These are phyloP conservation scores for Plusia festucae DNA, from an alignment of 2,888 invertebrate genomes.

Conservation along the genomic window DNA sequence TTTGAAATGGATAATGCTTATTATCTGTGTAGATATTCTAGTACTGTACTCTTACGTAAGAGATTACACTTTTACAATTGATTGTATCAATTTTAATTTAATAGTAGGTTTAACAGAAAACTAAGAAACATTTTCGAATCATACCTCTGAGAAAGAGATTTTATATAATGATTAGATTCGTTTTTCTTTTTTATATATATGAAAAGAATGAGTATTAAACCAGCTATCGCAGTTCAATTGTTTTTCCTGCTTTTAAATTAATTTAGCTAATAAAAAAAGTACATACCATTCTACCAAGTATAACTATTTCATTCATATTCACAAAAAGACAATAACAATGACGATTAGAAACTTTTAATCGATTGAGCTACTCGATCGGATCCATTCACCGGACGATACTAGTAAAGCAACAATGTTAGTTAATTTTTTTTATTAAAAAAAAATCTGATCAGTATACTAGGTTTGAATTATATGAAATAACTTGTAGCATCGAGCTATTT, in stretches of 20 bases:
- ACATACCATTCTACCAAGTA: constrained; percentile 11
- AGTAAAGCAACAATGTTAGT: background rate
- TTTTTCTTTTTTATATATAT: background rate
- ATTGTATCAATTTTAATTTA: constrained; percentile 29
- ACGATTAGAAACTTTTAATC: constrained; percentile 48
- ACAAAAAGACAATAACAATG: constrained; percentile 34
- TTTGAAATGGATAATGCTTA: constrained; percentile 42
- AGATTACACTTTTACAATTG: constrained; percentile 30
- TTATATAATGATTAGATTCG: background rate
- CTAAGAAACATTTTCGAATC: background rate
- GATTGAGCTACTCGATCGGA: constrained; percentile 28
- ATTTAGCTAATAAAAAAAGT: background rate
- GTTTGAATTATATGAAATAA: too few species aligned
- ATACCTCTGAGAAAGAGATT: too few species aligned
- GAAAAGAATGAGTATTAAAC: too few species aligned
- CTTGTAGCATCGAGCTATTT: too few species aligned
- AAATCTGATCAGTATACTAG: too few species aligned
- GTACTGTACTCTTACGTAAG: constrained; percentile 53
- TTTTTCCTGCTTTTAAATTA: background rate
- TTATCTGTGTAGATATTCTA: constrained; percentile 50
- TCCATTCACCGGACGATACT: constrained; percentile 12
- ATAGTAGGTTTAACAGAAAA: background rate
- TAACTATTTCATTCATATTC: constrained; percentile 39
- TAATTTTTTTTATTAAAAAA: too few species aligned
- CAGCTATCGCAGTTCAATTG: too few species aligned